Base-by-base conservation (phyloP, 2,888 invertebrate species). In the Himalopsyche tibetana region DNA sequence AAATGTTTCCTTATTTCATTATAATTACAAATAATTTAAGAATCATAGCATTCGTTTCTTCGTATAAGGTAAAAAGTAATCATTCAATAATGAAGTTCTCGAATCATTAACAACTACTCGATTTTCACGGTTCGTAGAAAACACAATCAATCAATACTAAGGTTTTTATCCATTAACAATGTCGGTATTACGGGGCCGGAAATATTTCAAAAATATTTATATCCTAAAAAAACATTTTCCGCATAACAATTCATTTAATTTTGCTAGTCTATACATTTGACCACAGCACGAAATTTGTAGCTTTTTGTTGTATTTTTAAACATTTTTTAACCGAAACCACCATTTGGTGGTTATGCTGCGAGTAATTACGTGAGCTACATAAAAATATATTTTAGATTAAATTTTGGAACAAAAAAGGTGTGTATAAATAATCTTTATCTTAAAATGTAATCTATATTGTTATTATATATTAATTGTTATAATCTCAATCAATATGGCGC, bases 291-390 rank as follows among this genome's bases (percentile, higher is more conserved):
- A 81, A 81, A 81, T 55, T 82, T 82, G 55, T 82, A 56, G 38
- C 82, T 82, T 82, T 82, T 84, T 80, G 74, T 84, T 79, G 79
- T 79, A 51, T 80, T 79, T 84, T 84, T 80, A 15, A 40, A 40
- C 45, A 79, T 84, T 84, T 69, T 38, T 55, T 40, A 19, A 55
- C 84, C 28, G 55, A 38, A 28, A 45, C 83, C 55, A 36, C 80
- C 80, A 42, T 84, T 19, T 51, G 80, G 63, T 55, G 81, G 55
- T 82, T 80, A 81, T 45, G 80, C 45, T 79, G 51, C 36, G 81
- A 80, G 84, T 84, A 84, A 81, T 84, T 81, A 63, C 84, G 84
- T 81, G 17, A 63, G 80, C 84, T 81, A 81, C 84, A 84, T 81
- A 81, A 81, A 84, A 28, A 28, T 28, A 28, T 28, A 28, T 28